Conservation (phyloP, 2,113 vertebrate species). For the Numida meleagris region DNA sequence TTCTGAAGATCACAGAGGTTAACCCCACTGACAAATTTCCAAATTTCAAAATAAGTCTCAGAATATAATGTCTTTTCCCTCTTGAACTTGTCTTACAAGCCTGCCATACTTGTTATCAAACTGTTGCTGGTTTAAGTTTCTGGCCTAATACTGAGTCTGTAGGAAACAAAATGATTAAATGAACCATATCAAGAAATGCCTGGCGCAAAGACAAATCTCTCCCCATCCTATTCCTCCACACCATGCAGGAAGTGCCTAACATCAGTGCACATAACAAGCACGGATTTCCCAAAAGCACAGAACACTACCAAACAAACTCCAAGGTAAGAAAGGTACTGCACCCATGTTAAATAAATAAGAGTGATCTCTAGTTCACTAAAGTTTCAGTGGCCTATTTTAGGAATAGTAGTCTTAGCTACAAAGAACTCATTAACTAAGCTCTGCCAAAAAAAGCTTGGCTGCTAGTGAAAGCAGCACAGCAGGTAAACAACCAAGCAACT, state of each 20-base stretch:
- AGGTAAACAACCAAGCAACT: slow-evolving; percentile 36
- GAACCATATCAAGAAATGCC: neutral
- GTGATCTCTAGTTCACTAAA: slow-evolving; percentile 50
- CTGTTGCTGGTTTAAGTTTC: neutral
- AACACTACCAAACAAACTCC: neutral
- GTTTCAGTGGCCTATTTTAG: neutral
- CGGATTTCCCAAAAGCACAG: neutral
- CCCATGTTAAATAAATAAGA: neutral
- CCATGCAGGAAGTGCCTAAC: neutral
- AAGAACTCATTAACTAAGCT: slow-evolving; percentile 23
- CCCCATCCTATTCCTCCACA: neutral
- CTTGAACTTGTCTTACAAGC: neutral
- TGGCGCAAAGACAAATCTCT: neutral
- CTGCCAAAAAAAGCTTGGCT: slow-evolving; percentile 8
- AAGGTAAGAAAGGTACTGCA: neutral
- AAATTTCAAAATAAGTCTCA: neutral
- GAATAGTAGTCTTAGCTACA: slow-evolving; percentile 58
- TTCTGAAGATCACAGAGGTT: neutral
- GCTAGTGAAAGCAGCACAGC: slow-evolving; percentile 53
- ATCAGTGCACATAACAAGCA: neutral
- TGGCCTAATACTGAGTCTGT: neutral
- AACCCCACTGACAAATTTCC: neutral
- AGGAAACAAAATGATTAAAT: neutral
- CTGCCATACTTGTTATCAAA: neutral
- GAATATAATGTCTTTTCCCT: neutral